Conservation (phyloP, 92 coral and sea anemone species). For the Actinernus sp. region DNA sequence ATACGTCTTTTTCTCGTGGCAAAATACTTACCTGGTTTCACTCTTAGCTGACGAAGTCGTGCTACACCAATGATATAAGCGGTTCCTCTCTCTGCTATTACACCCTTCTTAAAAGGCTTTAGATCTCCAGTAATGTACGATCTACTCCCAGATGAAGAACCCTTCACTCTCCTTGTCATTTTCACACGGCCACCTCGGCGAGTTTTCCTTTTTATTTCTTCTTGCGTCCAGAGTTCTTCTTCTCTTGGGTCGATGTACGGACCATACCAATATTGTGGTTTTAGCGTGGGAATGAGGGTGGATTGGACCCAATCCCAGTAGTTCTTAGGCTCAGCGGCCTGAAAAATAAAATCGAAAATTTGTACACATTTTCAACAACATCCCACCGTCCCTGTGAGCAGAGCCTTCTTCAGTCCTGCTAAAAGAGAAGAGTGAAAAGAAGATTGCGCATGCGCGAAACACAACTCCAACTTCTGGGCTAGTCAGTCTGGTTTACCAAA, state of each 20-base stretch:
- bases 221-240: conserved; percentile 62
- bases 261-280: conserved; percentile 88
- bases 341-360: no score
- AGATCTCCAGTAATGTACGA: conserved; percentile 15
- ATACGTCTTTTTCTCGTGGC: no score
- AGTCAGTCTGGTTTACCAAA: no score
- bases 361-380: no score
- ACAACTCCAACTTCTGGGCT: no score
- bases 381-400: no score
- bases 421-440: no score
- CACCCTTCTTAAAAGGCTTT: conserved; percentile 52
- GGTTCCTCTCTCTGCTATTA: conserved; percentile 82
- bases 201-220: conserved; percentile 21
- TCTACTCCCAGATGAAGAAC: background rate
- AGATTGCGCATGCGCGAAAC: no score
- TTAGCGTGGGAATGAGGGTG: conserved; percentile 70
- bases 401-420: no score
- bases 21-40: conserved; percentile 45
- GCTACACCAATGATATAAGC: conserved; percentile 85
- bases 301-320: conserved; percentile 73
- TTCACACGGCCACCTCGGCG: conserved; percentile 47
- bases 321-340: conserved; percentile 67
- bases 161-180: conserved; percentile 24
- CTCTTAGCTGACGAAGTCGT: conserved; percentile 79
- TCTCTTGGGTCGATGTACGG: conserved; percentile 57